These are phyloP conservation scores for Leptosomus discolor DNA, from an alignment of 2,113 vertebrate species.

Conservation along the genomic window DNA sequence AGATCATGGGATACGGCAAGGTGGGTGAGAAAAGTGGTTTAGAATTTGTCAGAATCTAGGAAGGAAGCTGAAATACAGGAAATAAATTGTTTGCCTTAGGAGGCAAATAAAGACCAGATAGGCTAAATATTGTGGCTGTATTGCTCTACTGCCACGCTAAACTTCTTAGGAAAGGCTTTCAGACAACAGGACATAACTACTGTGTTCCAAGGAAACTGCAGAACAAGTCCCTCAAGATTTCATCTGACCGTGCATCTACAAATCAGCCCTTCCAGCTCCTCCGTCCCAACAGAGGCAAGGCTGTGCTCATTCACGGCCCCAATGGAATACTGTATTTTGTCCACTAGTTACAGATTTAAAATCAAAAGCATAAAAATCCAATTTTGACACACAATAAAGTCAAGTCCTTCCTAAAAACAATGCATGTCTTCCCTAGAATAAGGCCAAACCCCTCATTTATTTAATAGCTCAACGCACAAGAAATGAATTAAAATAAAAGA, in stretches of 20 bases:
- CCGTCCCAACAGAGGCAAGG: not conserved
- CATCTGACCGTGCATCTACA: not conserved
- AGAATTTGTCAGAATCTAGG: not conserved
- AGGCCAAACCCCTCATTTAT: not conserved
- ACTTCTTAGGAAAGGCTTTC: not conserved
- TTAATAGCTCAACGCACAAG: not conserved
- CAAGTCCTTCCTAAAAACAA: not conserved
- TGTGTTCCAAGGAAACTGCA: not conserved
- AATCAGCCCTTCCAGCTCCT: not conserved
- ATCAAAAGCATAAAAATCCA: not conserved
- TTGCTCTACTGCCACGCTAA: not conserved
- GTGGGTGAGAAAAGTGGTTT: not conserved
- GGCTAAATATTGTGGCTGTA: not conserved
- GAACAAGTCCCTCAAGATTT: not conserved
- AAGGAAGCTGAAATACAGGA: conserved; percentile 11
- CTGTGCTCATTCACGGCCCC: not conserved
- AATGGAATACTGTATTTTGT: not conserved
- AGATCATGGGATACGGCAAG: not conserved
- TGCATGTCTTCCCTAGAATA: not conserved
- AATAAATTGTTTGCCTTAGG: not conserved
- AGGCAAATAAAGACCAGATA: not conserved
- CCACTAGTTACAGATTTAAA: not conserved
- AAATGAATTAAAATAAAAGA: not conserved
- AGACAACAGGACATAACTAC: not conserved
- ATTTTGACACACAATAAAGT: not conserved